phyloP scores from a whole-genome alignment of 2,888 invertebrate genomes.

The Eristalis pertinax region DNA sequence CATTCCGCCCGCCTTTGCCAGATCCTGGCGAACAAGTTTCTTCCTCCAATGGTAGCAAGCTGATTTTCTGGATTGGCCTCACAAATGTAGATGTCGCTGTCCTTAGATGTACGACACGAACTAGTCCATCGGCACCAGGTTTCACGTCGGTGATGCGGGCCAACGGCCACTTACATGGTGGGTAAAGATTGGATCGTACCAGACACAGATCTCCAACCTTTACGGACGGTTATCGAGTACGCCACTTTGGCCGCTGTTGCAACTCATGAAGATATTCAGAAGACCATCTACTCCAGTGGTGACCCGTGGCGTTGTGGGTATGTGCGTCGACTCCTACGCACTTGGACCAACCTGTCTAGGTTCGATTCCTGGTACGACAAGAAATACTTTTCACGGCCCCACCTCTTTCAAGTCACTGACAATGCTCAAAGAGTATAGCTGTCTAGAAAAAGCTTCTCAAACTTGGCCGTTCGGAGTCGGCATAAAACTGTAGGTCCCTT shows the following conservation, averaged over 20 bases:
- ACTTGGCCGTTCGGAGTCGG: too few species aligned
- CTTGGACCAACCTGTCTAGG: too few species aligned
- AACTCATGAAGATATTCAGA: background rate
- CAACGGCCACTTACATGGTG: background rate
- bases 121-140: background rate
- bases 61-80: background rate
- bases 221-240: background rate
- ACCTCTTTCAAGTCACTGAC: too few species aligned
- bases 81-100: background rate
- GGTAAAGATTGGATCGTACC: background rate
- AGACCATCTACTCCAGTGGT: slow-evolving; percentile 1
- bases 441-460: too few species aligned
- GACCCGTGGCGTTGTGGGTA: too few species aligned
- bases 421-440: too few species aligned
- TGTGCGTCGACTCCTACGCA: too few species aligned
- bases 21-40: background rate
- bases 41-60: background rate
- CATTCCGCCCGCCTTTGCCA: slow-evolving; percentile 6
- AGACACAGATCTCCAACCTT: background rate
- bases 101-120: background rate
- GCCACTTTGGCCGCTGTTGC: slow-evolving; percentile 1
- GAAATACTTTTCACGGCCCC: too few species aligned
- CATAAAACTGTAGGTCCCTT: too few species aligned
- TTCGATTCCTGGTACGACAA: too few species aligned
- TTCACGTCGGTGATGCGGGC: background rate